phyloP scores from a whole-genome alignment of 2,797 vertebrate species.

The Babyrousa celebensis region DNA sequence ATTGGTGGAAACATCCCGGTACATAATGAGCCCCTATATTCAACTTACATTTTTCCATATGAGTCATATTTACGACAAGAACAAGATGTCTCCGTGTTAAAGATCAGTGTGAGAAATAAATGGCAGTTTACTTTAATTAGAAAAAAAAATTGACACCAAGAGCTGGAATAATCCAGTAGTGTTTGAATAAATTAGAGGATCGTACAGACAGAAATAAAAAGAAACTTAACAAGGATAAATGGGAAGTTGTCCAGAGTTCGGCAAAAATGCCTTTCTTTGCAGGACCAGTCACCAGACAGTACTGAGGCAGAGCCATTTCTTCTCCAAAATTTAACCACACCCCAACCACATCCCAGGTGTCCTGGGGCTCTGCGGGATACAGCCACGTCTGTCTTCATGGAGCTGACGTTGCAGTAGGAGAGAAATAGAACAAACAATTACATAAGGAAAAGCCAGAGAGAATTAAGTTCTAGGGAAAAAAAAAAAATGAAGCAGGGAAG shows the following conservation, averaged over 20 bases:
- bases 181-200: conserved; percentile 91
- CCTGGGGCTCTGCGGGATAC: neutral
- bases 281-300: neutral
- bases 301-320: rapidly evolving
- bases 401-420: neutral
- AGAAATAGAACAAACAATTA: neutral
- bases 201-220: conserved; percentile 88
- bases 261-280: neutral
- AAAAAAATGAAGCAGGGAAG: neutral
- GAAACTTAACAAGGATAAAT: conserved; percentile 89
- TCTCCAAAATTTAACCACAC: neutral
- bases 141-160: conserved; percentile 87
- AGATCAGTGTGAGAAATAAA: conserved; percentile 85
- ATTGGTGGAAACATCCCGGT: conserved; percentile 46
- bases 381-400: neutral
- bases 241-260: conserved; percentile 83
- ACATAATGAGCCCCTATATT: conserved; percentile 68
- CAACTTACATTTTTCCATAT: conserved; percentile 76
- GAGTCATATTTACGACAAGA: conserved; percentile 86
- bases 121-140: conserved; percentile 88
- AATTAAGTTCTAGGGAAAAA: neutral
- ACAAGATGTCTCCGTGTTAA: conserved; percentile 87
- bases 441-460: neutral
- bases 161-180: conserved; percentile 89
- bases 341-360: neutral